Evolutionary conservation across 1,140 invertebrate species (phyloP).

Genomic region (Littorina saxatilis): DNA sequence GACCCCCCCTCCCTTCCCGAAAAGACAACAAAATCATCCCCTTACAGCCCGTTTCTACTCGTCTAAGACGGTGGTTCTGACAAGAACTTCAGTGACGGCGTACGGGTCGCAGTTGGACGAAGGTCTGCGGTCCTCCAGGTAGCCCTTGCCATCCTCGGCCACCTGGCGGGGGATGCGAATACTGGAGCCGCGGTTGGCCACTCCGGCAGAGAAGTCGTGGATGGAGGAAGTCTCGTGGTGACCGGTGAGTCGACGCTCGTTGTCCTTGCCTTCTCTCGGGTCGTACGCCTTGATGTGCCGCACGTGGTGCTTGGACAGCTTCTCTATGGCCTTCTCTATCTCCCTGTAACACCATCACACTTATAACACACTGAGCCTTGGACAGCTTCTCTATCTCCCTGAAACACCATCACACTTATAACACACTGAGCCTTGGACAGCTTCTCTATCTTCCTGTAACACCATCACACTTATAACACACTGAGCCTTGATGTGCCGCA

Average conservation of each 20-base stretch:
- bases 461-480: too few relatives aligned
- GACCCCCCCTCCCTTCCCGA: too few relatives aligned
- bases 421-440: too few relatives aligned
- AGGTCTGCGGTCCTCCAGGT: constrained; percentile 94
- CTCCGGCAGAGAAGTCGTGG: constrained; percentile 75
- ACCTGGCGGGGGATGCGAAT: constrained; percentile 80
- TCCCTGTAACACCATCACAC: constrained; percentile 65
- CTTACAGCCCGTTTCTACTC: too few relatives aligned
- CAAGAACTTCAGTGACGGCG: constrained; percentile 74
- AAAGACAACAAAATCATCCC: background rate
- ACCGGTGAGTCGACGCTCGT: constrained; percentile 77
- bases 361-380: too few relatives aligned
- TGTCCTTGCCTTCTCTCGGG: constrained; percentile 80
- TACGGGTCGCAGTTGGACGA: constrained; percentile 97
- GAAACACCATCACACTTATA: too few relatives aligned
- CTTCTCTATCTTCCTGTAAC: too few relatives aligned
- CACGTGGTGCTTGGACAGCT: constrained; percentile 87
- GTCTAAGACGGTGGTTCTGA: constrained; percentile 63
- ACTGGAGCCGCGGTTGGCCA: constrained; percentile 78
- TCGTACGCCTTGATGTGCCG: constrained; percentile 94
- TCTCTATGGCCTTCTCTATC: constrained; percentile 82
- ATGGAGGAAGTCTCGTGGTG: constrained; percentile 75
- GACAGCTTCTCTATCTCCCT: too few relatives aligned
- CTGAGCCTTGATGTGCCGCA: too few relatives aligned
- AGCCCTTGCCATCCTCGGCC: constrained; percentile 92